Evolutionary conservation across 2,113 vertebrate species (phyloP).

Genomic region (Sylvilagus bachmani): DNA sequence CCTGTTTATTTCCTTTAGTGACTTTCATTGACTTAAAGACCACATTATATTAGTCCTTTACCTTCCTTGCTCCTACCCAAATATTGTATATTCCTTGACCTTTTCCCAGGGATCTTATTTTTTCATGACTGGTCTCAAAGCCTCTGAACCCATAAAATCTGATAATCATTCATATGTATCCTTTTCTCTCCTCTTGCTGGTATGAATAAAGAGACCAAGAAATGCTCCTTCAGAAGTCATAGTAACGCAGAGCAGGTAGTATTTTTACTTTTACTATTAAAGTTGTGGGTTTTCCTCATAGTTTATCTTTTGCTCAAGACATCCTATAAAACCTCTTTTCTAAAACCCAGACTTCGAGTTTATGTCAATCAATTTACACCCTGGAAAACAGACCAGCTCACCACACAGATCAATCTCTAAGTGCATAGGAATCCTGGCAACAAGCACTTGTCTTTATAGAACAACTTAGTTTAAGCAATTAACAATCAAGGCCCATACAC

Average conservation of each 20-base stretch:
- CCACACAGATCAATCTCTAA: constrained; percentile 25
- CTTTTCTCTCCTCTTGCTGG: background rate
- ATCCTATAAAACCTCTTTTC: constrained; percentile 47
- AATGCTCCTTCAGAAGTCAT: background rate
- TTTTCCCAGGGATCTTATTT: constrained; percentile 29
- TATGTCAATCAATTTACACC: constrained; percentile 72
- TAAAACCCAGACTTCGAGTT: constrained; percentile 63
- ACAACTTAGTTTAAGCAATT: constrained; percentile 76
- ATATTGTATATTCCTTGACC: constrained; percentile 20
- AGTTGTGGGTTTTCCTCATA: constrained; percentile 17
- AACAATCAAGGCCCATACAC: constrained; percentile 76
- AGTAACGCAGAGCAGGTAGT: background rate
- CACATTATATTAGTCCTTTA: background rate
- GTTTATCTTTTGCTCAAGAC: constrained; percentile 52
- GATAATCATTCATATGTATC: background rate
- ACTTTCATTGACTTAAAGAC: background rate
- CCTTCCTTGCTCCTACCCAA: background rate
- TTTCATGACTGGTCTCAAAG: constrained; percentile 13
- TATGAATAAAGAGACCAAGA: constrained; percentile 1
- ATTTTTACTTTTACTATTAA: constrained; percentile 37
- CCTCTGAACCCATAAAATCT: background rate
- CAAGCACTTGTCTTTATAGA: constrained; percentile 64
- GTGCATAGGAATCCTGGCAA: constrained; percentile 38
- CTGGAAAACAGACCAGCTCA: constrained; percentile 55
- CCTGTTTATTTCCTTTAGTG: background rate